Conservation (phyloP, 2,888 invertebrate genomes). For the Sarcophaga subvicina region DNA sequence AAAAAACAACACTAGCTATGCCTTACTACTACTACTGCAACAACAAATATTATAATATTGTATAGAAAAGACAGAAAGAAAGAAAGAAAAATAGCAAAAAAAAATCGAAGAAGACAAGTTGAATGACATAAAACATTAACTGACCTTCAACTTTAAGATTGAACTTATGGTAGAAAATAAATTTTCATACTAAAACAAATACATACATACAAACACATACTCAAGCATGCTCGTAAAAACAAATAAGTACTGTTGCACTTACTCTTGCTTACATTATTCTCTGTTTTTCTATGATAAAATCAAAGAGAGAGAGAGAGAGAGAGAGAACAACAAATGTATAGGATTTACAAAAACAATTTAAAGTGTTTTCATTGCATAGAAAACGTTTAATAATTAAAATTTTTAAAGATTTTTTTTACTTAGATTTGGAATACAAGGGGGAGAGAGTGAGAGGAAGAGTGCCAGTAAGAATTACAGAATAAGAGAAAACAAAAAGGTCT, state of each 20-base stretch:
- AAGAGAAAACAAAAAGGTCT: too few relatives aligned
- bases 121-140: conserved; percentile 82
- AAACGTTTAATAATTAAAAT: too few relatives aligned
- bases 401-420: too few relatives aligned
- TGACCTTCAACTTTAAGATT: conserved; percentile 82
- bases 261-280: conserved; percentile 5
- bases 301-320: too few relatives aligned
- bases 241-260: conserved; percentile 3
- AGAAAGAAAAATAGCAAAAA: conserved; percentile 13
- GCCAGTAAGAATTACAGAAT: too few relatives aligned
- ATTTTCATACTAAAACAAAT: conserved; percentile 1
- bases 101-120: conserved; percentile 76
- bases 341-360: too few relatives aligned
- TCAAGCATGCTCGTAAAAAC: conserved; percentile 18
- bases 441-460: too few relatives aligned
- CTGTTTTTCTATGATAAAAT: too few relatives aligned
- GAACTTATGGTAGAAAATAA: conserved; percentile 74
- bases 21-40: not conserved
- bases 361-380: too few relatives aligned
- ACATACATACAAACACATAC: conserved; percentile 38
- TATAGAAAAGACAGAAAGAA: conserved; percentile 23
- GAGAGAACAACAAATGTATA: too few relatives aligned
- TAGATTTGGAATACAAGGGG: too few relatives aligned
- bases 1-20: conserved; percentile 31
- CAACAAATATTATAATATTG: conserved; percentile 27